Percentiles rank a stretch among this genome's conserved stretches.
These are phyloP conservation scores for Gymnarchus niloticus DNA, from an alignment of 2,113 vertebrate genomes.

Conservation along the genomic window DNA sequence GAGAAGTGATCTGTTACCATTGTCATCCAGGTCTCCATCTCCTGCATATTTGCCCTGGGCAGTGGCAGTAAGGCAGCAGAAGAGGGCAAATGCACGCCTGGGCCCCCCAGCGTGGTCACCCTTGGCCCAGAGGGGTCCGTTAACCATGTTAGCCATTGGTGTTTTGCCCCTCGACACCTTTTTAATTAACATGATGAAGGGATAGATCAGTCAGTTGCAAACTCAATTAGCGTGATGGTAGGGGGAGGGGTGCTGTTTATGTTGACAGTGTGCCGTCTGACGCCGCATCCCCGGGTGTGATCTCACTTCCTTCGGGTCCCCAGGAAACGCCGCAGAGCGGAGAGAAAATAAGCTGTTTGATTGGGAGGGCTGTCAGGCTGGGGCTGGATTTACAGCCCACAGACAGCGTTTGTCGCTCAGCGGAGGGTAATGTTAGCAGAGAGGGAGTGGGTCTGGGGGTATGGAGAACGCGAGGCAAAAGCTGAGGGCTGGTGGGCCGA, in stretches of 20 bases:
- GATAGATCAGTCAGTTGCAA: constrained; percentile 26
- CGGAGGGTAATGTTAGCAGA: constrained; percentile 20
- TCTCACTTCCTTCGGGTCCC: constrained; percentile 59
- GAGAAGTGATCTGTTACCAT: constrained; percentile 19
- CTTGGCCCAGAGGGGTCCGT: background rate
- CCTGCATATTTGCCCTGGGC: background rate
- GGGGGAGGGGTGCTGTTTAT: background rate
- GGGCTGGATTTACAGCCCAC: constrained; percentile 54
- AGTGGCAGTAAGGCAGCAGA: constrained; percentile 25
- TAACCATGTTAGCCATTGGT: constrained; percentile 11
- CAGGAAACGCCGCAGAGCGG: constrained; percentile 49
- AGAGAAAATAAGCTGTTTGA: constrained; percentile 62
- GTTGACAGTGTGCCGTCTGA: constrained; percentile 36
- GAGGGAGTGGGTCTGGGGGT: background rate
- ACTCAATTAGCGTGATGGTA: constrained; percentile 7
- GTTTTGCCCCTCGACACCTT: background rate
- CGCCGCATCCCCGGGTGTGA: constrained; percentile 45
- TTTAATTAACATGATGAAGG: constrained; percentile 33
- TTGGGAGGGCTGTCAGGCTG: constrained; percentile 57
- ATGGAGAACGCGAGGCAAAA: constrained; percentile 18
- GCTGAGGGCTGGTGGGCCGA: constrained; percentile 37
- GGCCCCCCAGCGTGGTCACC: background rate
- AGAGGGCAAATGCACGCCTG: background rate
- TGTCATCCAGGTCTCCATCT: background rate
- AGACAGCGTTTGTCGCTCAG: constrained; percentile 62